A percentile compares a stretch with the other conserved stretches of the same genome.
Evolutionary conservation across 2,888 invertebrate genomes (phyloP).

Genomic region (Tipula unca): DNA sequence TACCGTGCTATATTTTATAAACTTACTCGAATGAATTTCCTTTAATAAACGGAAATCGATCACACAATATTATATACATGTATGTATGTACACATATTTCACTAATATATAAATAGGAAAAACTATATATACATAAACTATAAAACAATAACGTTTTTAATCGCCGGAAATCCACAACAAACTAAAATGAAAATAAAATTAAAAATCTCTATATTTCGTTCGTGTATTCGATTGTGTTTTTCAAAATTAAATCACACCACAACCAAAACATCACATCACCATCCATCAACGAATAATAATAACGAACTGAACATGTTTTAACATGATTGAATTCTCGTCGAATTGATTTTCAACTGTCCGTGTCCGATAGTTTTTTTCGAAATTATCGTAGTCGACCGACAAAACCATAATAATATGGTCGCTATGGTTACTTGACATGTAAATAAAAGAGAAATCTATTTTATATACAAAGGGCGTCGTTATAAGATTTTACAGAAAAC

Average conservation of each 20-base stretch:
- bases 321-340: neutral
- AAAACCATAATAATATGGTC: neutral
- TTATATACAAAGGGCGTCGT: conserved; percentile 2
- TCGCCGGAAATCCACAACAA: neutral
- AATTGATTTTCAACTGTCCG: conserved; percentile 8
- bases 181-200: neutral
- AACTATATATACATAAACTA: neutral
- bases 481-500: neutral
- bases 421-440: conserved; percentile 8
- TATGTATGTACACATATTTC: neutral
- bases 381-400: neutral
- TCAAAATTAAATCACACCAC: neutral
- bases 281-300: neutral
- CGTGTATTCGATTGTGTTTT: neutral
- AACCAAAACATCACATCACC: neutral
- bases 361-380: neutral
- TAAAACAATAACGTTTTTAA: neutral
- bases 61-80: neutral
- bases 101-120: neutral
- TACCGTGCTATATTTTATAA: neutral
- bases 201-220: neutral
- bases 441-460: conserved; percentile 14
- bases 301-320: neutral
- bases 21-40: neutral
- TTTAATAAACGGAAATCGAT: conserved; percentile 14